These are phyloP conservation scores for Drosophila mojavensis DNA, from an alignment of 1,140 invertebrate species.

Conservation along the genomic window DNA sequence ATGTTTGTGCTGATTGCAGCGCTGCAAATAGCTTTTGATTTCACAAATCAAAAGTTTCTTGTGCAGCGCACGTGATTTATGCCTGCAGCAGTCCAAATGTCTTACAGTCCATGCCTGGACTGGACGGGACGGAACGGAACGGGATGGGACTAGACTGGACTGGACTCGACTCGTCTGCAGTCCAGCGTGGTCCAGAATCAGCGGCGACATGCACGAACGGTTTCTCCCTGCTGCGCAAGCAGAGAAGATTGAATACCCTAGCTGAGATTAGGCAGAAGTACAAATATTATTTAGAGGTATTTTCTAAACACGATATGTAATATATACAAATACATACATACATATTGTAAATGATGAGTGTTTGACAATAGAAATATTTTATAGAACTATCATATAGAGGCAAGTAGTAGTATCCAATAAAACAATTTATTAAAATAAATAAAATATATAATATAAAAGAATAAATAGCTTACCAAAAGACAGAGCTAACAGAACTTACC, in stretches of 20 bases:
- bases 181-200: conserved; percentile 40
- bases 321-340: no score
- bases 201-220: conserved; percentile 62
- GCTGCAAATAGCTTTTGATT: conserved; percentile 84
- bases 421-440: no score
- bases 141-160: neutral
- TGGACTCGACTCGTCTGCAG: neutral
- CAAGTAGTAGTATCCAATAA: no score
- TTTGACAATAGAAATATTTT: no score
- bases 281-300: no score
- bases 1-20: conserved; percentile 84
- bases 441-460: no score
- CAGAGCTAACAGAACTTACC: no score
- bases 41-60: conserved; percentile 84
- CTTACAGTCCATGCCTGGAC: conserved; percentile 7
- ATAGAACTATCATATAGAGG: no score
- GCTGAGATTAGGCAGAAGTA: neutral
- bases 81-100: conserved; percentile 63
- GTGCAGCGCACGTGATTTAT: conserved; percentile 82
- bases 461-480: no score
- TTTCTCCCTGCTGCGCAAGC: neutral
- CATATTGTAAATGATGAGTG: no score
- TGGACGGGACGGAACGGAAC: neutral
- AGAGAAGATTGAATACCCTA: conserved; percentile 1
- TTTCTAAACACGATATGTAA: no score